Base-by-base conservation (phyloP, 2,888 invertebrate genomes). In the Drosophila quinaria region DNA sequence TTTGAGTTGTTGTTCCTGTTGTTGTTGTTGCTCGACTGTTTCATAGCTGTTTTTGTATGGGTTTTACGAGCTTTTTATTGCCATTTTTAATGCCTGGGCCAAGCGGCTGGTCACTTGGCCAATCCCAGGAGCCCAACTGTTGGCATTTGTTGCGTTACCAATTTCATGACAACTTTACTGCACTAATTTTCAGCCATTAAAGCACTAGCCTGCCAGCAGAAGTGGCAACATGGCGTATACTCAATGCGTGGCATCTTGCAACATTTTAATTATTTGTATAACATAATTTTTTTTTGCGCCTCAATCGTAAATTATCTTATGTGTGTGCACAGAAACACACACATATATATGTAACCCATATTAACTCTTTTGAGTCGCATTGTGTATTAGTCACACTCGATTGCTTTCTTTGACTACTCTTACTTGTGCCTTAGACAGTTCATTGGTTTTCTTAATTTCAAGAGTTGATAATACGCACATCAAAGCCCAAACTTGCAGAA, bases 1-100 rank as follows among this genome's bases (percentile, higher is more conserved):
- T 78, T 89, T 78, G 76, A 83, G 82, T 64, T 78, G 66, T 59
- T 72, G 62, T 65, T 68, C 3, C 22, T 3, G 8, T 11, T 11
- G 33, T 46, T 55, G 37, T 25, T 62, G 73, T 61, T 68, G 59
- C 17, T 58, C 56, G 55, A 68, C 60, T 64, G 70, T 66, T 74
- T 83, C 75, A 75, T 71, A 79, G 85, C 42, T 56, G 56, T 47
- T 47, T 35, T 65, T 71, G 78, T 73, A 74, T 68, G 59, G 64
- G 68, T 78, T 89, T 87, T 89, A 89, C 83, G 82, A 80, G 74
- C 79, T 74, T 81, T 87, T 89, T 89, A 85, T 85, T 71, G 75
- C 77, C 66, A 47, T 80, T 76, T 85, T 86, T 88, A 86, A 88
- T 89, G 83, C 58, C 59, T 25, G 47, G 54, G 55, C 76, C 84